phyloP scores from a whole-genome alignment of 2,888 invertebrate species.

The Ptilodon capucinus region DNA sequence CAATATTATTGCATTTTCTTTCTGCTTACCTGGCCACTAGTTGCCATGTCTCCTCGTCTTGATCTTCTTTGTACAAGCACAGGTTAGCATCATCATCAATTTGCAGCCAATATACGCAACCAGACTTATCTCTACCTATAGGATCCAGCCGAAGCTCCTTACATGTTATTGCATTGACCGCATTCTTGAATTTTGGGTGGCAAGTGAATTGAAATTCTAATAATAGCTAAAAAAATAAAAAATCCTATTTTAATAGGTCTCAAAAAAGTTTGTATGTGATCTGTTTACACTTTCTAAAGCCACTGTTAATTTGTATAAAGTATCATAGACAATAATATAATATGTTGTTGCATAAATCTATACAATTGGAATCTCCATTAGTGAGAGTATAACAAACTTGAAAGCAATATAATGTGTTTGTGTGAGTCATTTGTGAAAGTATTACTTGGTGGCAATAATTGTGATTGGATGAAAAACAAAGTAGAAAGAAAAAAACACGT shows the following conservation, averaged over 20 bases:
- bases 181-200: conserved; percentile 95
- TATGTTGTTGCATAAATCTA: background rate
- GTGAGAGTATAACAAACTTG: background rate
- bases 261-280: background rate
- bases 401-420: background rate
- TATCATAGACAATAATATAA: background rate
- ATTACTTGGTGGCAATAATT: conserved; percentile 16
- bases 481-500: conserved; percentile 22
- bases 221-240: conserved; percentile 85
- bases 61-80: conserved; percentile 96
- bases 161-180: conserved; percentile 90
- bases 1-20: background rate
- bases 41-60: conserved; percentile 98
- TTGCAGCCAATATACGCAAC: conserved; percentile 97
- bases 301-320: background rate
- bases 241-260: background rate
- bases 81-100: conserved; percentile 94
- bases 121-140: conserved; percentile 94
- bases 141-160: conserved; percentile 93
- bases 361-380: background rate
- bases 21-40: conserved; percentile 89
- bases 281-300: background rate
- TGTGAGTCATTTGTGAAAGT: conserved; percentile 36
- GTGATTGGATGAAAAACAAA: conserved; percentile 23
- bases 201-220: conserved; percentile 97